Conservation (phyloP, 1,140 invertebrate species). For the Maniola jurtina region DNA sequence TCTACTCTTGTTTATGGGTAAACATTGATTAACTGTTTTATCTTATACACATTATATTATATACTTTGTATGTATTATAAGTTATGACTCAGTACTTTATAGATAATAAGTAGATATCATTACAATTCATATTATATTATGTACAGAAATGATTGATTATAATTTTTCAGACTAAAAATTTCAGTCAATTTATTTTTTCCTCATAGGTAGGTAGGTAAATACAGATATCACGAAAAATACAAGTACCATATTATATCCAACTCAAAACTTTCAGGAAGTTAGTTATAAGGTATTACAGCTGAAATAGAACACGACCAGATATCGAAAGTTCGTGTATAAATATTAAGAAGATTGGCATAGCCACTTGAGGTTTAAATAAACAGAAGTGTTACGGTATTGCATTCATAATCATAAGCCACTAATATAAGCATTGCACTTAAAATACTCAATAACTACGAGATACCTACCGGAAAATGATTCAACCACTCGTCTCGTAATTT, state of each 20-base stretch:
- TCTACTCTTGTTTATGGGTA: background rate
- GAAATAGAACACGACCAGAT: background rate
- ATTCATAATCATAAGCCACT: slow-evolving; percentile 5
- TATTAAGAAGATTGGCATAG: slow-evolving; percentile 5
- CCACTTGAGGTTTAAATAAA: slow-evolving; percentile 25
- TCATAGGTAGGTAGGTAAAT: no score
- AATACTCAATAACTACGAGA: slow-evolving; percentile 8
- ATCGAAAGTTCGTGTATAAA: background rate
- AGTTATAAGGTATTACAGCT: no score
- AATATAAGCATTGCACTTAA: slow-evolving; percentile 16
- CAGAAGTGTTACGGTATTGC: slow-evolving; percentile 20
- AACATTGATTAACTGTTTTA: background rate
- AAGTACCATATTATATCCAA: no score
- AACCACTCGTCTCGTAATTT: background rate
- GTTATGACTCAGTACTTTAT: no score
- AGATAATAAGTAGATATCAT: no score
- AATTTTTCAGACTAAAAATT: no score
- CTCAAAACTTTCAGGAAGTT: no score
- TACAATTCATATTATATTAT: no score
- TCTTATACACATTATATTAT: background rate
- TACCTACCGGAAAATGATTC: slow-evolving; percentile 10
- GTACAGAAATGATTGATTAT: no score
- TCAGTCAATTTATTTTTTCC: no score
- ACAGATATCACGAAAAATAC: no score
- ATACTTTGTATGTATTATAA: no score